phyloP scores from a whole-genome alignment of 2,113 vertebrate species.

The Pelusios castaneus region DNA sequence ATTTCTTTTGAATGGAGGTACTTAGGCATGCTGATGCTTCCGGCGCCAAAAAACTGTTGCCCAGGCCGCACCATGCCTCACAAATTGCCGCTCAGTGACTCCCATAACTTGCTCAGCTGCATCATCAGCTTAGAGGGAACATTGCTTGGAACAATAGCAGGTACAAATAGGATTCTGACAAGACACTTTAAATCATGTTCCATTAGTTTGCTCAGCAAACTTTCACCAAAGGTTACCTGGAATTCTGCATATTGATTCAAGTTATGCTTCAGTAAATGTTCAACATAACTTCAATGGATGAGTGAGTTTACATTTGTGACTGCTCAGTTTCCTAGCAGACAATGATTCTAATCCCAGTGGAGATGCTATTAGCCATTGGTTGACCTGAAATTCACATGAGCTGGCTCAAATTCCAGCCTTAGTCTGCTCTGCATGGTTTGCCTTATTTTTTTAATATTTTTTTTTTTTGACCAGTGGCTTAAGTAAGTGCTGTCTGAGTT shows the following conservation, averaged over 20 bases:
- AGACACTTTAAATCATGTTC: not conserved
- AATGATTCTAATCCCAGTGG: slow-evolving; percentile 68
- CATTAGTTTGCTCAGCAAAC: slow-evolving; percentile 2
- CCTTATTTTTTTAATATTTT: not conserved
- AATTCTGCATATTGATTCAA: slow-evolving; percentile 79
- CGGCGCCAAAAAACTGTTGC: no score
- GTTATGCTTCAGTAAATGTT: slow-evolving; percentile 74
- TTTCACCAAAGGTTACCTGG: slow-evolving; percentile 46
- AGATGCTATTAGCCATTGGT: slow-evolving; percentile 75
- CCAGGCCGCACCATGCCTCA: no score
- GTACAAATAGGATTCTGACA: not conserved
- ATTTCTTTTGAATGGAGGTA: no score
- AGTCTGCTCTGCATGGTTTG: slow-evolving; percentile 42
- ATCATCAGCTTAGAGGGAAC: no score
- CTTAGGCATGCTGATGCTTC: no score
- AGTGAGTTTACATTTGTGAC: slow-evolving; percentile 73
- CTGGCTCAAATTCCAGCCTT: slow-evolving; percentile 57
- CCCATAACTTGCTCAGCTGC: no score
- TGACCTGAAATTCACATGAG: slow-evolving; percentile 75
- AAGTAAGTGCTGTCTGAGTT: not conserved
- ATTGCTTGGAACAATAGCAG: not conserved
- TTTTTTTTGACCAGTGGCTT: not conserved
- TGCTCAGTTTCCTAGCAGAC: slow-evolving; percentile 71
- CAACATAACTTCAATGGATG: slow-evolving; percentile 74
- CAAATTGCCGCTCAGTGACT: no score